Evolutionary conservation across 2,797 vertebrate species (phyloP).

Genomic region (Agapornis canus): DNA sequence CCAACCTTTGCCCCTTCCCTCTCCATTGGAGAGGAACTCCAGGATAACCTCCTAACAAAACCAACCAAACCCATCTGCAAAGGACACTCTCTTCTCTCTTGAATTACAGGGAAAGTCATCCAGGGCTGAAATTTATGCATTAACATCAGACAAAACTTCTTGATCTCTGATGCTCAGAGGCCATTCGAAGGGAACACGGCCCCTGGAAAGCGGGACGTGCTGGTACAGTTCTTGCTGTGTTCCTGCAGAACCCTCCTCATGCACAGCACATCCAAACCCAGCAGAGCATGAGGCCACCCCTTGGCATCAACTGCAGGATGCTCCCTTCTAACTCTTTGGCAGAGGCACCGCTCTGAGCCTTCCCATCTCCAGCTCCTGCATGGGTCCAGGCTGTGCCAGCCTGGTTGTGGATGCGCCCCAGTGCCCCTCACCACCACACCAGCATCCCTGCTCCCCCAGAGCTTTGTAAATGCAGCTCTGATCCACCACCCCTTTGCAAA

Average conservation of each 20-base stretch:
- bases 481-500: not conserved
- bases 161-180: not conserved
- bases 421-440: not conserved
- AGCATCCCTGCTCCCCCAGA: not conserved
- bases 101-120: not conserved
- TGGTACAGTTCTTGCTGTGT: not conserved
- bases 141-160: not conserved
- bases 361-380: not conserved
- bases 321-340: not conserved
- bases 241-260: not conserved
- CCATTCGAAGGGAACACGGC: not conserved
- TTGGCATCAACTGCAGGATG: not conserved
- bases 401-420: not conserved
- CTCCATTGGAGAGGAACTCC: not conserved
- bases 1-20: not conserved
- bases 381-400: accelerated
- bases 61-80: not conserved
- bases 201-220: not conserved
- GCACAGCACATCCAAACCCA: not conserved
- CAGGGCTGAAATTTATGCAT: not conserved
- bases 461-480: not conserved
- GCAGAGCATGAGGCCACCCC: not conserved
- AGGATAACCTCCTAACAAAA: not conserved
- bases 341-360: not conserved
- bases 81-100: not conserved